Conservation (phyloP, 2,113 vertebrate genomes). For the Antennarius striatus region DNA sequence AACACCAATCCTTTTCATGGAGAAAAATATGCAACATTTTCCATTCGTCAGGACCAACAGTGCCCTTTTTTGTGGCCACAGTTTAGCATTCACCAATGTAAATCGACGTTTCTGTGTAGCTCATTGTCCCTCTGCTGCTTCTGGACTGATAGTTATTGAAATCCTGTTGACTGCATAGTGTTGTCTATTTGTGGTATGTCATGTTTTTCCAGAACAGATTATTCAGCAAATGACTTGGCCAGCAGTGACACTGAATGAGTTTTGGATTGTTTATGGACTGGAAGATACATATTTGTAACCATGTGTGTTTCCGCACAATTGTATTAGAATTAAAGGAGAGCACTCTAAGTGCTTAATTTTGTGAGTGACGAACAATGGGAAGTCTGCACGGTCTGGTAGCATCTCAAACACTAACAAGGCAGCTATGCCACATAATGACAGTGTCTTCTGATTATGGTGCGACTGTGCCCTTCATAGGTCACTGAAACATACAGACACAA, state of each 20-base stretch:
- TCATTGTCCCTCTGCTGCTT: slow-evolving; percentile 64
- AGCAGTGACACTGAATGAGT: slow-evolving; percentile 14
- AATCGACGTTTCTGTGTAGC: slow-evolving; percentile 58
- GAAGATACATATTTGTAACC: neutral
- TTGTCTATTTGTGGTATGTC: slow-evolving; percentile 33
- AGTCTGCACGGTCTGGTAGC: neutral
- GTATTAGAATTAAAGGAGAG: slow-evolving; percentile 1
- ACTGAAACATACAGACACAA: slow-evolving; percentile 5
- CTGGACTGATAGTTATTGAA: slow-evolving; percentile 55
- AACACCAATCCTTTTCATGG: slow-evolving; percentile 33
- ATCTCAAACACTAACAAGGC: neutral
- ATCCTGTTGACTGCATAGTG: slow-evolving; percentile 55
- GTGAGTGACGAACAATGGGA: slow-evolving; percentile 23
- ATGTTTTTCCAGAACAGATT: slow-evolving; percentile 59
- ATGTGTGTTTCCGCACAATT: neutral
- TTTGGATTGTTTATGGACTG: slow-evolving; percentile 5
- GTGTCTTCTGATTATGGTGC: slow-evolving; percentile 3
- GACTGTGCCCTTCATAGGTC: neutral
- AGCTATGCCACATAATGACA: slow-evolving; percentile 1
- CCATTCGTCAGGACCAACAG: slow-evolving; percentile 50
- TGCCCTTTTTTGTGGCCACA: slow-evolving; percentile 68
- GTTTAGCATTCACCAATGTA: slow-evolving; percentile 62
- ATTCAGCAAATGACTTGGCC: slow-evolving; percentile 34
- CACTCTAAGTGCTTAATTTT: slow-evolving; percentile 9
- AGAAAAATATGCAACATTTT: slow-evolving; percentile 64